Percentiles rank a stretch among this genome's conserved stretches.
Evolutionary conservation across 2,797 vertebrate species (phyloP).

Genomic region (Heterohyrax brucei): DNA sequence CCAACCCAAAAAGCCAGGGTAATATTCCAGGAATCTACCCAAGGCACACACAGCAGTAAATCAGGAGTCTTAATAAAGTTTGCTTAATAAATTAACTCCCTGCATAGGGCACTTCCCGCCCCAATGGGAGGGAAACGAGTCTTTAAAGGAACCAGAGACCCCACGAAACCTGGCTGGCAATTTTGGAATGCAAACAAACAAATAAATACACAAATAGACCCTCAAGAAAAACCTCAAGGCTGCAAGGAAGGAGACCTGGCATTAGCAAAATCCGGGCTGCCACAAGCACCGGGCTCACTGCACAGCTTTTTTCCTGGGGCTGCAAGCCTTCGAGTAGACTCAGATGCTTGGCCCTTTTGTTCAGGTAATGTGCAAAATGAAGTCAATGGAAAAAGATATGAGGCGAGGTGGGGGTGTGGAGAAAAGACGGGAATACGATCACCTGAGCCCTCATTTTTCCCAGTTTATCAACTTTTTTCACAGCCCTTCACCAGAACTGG

Average conservation of each 20-base stretch:
- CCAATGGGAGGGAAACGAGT: background rate
- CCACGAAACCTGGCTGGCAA: background rate
- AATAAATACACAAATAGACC: accelerated
- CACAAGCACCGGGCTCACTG: background rate
- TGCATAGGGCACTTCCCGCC: constrained; percentile 29
- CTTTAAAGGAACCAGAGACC: background rate
- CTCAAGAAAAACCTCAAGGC: too few species aligned
- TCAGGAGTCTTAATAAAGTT: constrained; percentile 87
- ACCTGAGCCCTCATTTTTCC: background rate
- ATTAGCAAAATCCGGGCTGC: background rate
- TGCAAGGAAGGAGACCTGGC: background rate
- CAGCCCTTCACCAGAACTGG: background rate
- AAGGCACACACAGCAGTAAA: constrained; percentile 83
- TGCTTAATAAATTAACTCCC: constrained; percentile 87
- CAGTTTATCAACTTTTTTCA: background rate
- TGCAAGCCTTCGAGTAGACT: background rate
- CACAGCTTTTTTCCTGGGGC: accelerated
- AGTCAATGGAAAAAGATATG: background rate
- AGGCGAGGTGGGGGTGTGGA: accelerated
- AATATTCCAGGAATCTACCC: constrained; percentile 84
- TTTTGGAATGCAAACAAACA: background rate
- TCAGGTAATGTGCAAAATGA: background rate
- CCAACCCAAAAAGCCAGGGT: constrained; percentile 74
- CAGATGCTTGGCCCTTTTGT: constrained; percentile 14
- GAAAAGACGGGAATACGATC: too few species aligned